Evolutionary conservation across 2,888 invertebrate species (phyloP).

Genomic region (Cataglyphis rosenhaueri): DNA sequence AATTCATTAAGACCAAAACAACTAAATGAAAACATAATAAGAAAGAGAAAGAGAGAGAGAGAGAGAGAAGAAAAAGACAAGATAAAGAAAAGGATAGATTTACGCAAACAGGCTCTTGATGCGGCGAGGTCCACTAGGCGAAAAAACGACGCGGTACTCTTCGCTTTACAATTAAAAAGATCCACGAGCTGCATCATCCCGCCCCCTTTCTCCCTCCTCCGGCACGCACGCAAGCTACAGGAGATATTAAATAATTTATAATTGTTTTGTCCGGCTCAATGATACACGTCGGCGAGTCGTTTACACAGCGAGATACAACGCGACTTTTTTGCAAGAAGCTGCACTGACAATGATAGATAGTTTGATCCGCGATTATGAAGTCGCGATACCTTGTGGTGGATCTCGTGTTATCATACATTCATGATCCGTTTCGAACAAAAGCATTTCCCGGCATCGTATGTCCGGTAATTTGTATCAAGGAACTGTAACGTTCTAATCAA

Average conservation of each 20-base stretch:
- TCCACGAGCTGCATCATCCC: slow-evolving; percentile 55
- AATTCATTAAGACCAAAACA: slow-evolving; percentile 69
- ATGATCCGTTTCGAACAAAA: not conserved
- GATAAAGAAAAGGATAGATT: slow-evolving; percentile 22
- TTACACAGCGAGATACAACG: slow-evolving; percentile 75
- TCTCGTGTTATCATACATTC: slow-evolving; percentile 23
- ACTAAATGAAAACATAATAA: slow-evolving; percentile 58
- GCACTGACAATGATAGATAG: slow-evolving; percentile 75
- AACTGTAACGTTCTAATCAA: not conserved
- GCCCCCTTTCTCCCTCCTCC: not conserved
- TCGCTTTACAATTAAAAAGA: slow-evolving; percentile 76
- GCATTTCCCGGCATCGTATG: not conserved
- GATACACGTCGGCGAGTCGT: slow-evolving; percentile 73
- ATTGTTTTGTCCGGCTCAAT: slow-evolving; percentile 76
- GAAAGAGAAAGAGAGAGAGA: slow-evolving; percentile 41
- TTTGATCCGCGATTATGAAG: slow-evolving; percentile 73
- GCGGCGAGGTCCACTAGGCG: slow-evolving; percentile 49
- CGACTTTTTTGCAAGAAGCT: slow-evolving; percentile 66
- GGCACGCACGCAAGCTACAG: slow-evolving; percentile 39
- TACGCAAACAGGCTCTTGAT: slow-evolving; percentile 45
- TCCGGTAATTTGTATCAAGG: slow-evolving; percentile 15
- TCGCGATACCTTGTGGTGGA: slow-evolving; percentile 61
- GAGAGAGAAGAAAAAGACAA: slow-evolving; percentile 15
- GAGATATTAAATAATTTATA: slow-evolving; percentile 80
- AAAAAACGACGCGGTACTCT: slow-evolving; percentile 70